Evolutionary conservation across 2,797 vertebrate species (phyloP), one percentile per base, ranked within the genome.

Genomic region (Hybognathus amarus): DNA sequence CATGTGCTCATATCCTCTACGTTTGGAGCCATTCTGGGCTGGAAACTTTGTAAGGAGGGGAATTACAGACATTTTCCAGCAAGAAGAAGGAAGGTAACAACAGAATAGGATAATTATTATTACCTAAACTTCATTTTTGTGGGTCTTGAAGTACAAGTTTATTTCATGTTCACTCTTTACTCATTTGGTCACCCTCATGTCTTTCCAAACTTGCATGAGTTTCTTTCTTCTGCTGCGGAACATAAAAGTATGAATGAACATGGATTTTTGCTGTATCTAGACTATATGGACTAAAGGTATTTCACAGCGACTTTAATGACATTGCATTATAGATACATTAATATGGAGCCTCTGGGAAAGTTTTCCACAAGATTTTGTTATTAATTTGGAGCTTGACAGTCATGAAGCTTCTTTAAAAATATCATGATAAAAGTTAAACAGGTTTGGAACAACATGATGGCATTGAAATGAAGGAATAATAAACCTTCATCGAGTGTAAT

Each of bases 11-110:
- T 93, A 27, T 91, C 91, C 69, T 87, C 87, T 0, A 86, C 90
- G 0, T 86, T 92, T 1, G 74, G 89, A n/a, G 59, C 85, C 77
- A 83, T 92, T 86, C 83, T 95, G 80, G 94, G 92, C 9, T 93
- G 93, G 93, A 91, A 17, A 0, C 89, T 96, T 1, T 90, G 90
- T 20, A 83, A 89, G 68, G 83, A 88, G 13, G 13, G 13, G 52
- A 2, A 61, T 92, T 7, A 89, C 90, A 1, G 80, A 93, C 24
- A 85, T 95, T 74, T 90, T 96, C 84, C 94, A 96, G 2, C 90
- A 93, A 82, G 94, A 95, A 84, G 94, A 95, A 89, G 94, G 94
- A 85, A 94, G 95, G 94, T 93, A 27, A 61, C 24, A 15, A 13
- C 56, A 27, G 3, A 56, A 56, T 11, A 4, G 3, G 20, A 54